Evolutionary conservation across 2,797 vertebrate species (phyloP).

Genomic region (Chelonia mydas): DNA sequence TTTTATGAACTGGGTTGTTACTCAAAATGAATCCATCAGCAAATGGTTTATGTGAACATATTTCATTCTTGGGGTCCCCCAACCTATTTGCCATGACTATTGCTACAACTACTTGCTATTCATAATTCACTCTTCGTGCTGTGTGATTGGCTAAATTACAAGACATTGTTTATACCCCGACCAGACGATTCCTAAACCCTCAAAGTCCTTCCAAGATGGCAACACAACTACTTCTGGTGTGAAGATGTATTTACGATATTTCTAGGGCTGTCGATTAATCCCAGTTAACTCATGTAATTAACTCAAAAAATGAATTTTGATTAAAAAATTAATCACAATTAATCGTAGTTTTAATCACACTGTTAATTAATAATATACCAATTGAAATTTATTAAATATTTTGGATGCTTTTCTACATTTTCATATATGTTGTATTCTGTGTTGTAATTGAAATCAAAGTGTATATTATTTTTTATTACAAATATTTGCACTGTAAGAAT

Average conservation of each 20-base stretch:
- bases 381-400: no score
- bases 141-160: not conserved
- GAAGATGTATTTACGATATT: not conserved
- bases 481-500: no score
- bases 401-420: no score
- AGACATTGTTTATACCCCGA: slow-evolving; percentile 3
- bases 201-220: not conserved
- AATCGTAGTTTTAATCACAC: no score
- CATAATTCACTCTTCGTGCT: not conserved
- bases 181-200: not conserved
- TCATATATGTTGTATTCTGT: no score
- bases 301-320: no score
- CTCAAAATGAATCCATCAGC: not conserved
- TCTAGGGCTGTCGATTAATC: not conserved
- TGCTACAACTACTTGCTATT: not conserved
- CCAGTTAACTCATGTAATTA: no score
- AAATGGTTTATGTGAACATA: not conserved
- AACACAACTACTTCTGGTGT: not conserved
- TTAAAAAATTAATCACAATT: no score
- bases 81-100: not conserved
- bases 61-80: not conserved
- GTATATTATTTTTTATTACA: no score
- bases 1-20: not conserved
- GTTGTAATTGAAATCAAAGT: no score
- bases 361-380: no score